Evolutionary conservation across 2,888 invertebrate genomes (phyloP), one percentile per base, ranked within the genome.

Genomic region (Apodemia duryi): DNA sequence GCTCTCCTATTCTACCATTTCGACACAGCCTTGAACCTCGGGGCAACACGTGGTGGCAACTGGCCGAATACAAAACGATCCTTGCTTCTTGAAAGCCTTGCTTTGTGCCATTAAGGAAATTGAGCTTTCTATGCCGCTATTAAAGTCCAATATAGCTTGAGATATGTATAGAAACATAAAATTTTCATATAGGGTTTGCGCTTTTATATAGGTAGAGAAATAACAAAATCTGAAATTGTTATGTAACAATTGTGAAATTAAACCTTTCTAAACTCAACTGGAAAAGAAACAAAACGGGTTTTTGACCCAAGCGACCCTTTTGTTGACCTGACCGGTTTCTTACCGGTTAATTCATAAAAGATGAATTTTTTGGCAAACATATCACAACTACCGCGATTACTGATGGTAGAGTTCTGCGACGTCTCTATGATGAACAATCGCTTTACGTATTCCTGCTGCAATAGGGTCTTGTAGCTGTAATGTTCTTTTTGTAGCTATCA

Each of bases 41-140:
- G 79, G 78, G 80, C 83, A 86, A 84, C 88, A 88, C 86, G 86
- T 86, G 88, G 84, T 79, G 72, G 70, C 78, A 79, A 80, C 81
- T 79, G 76, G 72, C 74, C 69, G 81, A 85, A 86, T 84, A 82
- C 84, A 75, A 83, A 86, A 83, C 81, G 77, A 81, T 57, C 57
- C 32, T 57, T 84, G 80, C 81, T 82, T 80, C 80, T 79, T 75
- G 72, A 76, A 81, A 84, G 78, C 82, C 79, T 83, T 73, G 69
- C 65, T 57, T 66, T 66, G 69, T 71, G 69, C 52, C 57, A 68
- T 66, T 72, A 57, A 71, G 72, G 69, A 84, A 85, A 84, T 75
- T 77, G 74, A 77, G 73, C 85, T 79, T 80, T 86, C 72, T 70
- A 29, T 46, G 57, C 68, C 68, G 65, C 64, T 66, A 66, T 74